phyloP scores from a whole-genome alignment of 2,888 invertebrate genomes.

The Odontomyia ornata region DNA sequence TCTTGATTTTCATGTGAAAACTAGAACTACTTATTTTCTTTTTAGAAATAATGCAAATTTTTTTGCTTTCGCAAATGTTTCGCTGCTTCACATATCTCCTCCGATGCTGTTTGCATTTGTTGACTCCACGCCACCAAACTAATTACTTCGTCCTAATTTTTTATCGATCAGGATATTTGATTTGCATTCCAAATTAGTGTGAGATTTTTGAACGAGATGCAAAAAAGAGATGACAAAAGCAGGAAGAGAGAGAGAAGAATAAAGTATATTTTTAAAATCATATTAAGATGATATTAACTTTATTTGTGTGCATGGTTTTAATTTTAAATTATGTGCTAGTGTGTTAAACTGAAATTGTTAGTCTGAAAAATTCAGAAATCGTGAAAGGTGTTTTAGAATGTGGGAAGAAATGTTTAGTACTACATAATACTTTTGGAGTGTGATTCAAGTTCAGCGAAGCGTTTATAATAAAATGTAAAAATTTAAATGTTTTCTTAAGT shows the following conservation, averaged over 20 bases:
- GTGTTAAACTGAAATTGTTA: too few species aligned
- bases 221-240: not conserved
- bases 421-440: too few species aligned
- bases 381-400: too few species aligned
- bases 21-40: not conserved
- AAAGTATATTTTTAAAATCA: not conserved
- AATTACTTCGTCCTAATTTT: slow-evolving; percentile 48
- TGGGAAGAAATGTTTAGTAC: too few species aligned
- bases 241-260: slow-evolving; percentile 6
- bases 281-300: not conserved
- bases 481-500: too few species aligned
- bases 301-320: not conserved
- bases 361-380: too few species aligned
- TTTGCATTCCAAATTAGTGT: not conserved
- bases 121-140: slow-evolving; percentile 49
- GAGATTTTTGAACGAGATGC: not conserved
- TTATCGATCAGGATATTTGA: not conserved
- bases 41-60: slow-evolving; percentile 38
- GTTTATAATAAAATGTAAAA: too few species aligned
- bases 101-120: slow-evolving; percentile 49
- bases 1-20: not conserved
- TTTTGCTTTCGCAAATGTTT: slow-evolving; percentile 48
- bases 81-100: slow-evolving; percentile 47
- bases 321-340: too few species aligned
- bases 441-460: too few species aligned